phyloP scores from a whole-genome alignment of 1,140 invertebrate genomes.

The Eulimnadia texana region DNA sequence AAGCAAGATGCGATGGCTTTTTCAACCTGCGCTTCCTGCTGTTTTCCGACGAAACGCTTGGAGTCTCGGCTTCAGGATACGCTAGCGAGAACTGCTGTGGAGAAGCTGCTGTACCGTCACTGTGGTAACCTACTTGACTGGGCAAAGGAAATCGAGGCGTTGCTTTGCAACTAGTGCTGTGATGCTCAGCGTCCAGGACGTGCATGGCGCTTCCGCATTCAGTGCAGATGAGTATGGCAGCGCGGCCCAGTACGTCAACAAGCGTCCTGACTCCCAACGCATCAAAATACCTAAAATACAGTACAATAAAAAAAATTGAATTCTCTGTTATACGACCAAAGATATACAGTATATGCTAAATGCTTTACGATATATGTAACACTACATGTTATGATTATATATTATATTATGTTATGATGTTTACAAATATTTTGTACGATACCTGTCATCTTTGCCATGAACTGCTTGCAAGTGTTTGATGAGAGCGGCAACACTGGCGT shows the following conservation, averaged over 20 bases:
- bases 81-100: background rate
- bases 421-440: background rate
- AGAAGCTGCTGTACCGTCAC: background rate
- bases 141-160: slow-evolving; percentile 9
- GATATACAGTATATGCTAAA: no score
- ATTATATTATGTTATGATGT: background rate
- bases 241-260: background rate
- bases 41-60: background rate
- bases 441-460: slow-evolving; percentile 12
- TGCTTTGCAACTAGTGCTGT: slow-evolving; percentile 9
- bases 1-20: no score
- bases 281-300: background rate
- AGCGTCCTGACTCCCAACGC: background rate
- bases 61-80: background rate
- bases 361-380: no score
- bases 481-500: slow-evolving; percentile 6
- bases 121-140: slow-evolving; percentile 10
- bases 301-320: background rate
- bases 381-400: background rate
- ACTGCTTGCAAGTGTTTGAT: slow-evolving; percentile 7
- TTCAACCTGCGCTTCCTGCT: background rate
- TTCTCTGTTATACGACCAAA: background rate
- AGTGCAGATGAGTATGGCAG: slow-evolving; percentile 11
- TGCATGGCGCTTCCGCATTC: slow-evolving; percentile 12
- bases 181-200: slow-evolving; percentile 11